Evolutionary conservation across 2,888 invertebrate species (phyloP), one percentile per base, ranked within the genome.

Genomic region (Elmis aenea): DNA sequence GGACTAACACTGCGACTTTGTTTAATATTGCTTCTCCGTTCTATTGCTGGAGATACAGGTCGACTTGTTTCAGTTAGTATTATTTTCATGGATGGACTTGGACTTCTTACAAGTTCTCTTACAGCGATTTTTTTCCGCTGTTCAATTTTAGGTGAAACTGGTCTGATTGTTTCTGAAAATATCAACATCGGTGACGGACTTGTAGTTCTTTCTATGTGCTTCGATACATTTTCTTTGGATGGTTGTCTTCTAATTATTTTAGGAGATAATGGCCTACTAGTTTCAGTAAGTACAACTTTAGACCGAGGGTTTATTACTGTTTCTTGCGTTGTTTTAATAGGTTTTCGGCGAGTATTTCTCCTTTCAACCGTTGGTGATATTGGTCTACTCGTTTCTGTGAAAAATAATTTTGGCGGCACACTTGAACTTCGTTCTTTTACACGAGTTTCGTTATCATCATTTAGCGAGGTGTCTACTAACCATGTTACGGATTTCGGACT

Each of bases 401-500:
- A 73, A 50, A 67, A 67, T 6, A 75, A 55, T 70, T 76, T 51
- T 48, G 73, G 69, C 4, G 70, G 68, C 38, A 75, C 65, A 62
- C 64, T 54, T 46, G 71, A 69, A 57, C 76, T 75, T 13, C 79
- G 43, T 39, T 42, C 45, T 52, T 61, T 44, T 9, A 39, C 36
- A n/a, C n/a, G n/a, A n/a, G n/a, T n/a, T 10, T 24, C 21, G 8
- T 32, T 25, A n/a, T 14, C 21, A 3, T 21, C 3, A 3, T 46
- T 20, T 2, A 33, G 13, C 25, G 42, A 38, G 12, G 43, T 48
- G n/a, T 55, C 50, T 3, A 43, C 76, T 0, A 75, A 73, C 74
- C 79, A 78, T 13, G 75, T 75, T 22, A 76, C 67, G 0, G 75
- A 74, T 45, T 75, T 73, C 1, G 81, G 77, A 52, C 77, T 80